Evolutionary conservation across 2,888 invertebrate genomes (phyloP).

Genomic region (Apamea anceps): DNA sequence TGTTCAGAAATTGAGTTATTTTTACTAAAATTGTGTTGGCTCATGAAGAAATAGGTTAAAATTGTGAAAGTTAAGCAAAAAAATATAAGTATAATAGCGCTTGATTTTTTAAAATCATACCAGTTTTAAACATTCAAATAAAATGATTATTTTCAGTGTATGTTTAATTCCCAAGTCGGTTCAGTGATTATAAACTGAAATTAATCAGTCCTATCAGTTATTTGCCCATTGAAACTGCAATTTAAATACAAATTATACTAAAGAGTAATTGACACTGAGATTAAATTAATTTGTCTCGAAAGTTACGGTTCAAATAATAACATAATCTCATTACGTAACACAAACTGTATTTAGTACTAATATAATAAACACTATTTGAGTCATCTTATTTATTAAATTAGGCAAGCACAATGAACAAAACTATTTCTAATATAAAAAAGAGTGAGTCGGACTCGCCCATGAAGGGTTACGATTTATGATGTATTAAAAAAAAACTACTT

Average conservation of each 20-base stretch:
- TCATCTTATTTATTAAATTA: neutral
- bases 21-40: neutral
- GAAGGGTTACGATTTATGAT: no score
- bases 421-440: neutral
- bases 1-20: neutral
- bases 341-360: neutral
- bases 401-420: neutral
- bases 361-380: neutral
- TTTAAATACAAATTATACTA: neutral
- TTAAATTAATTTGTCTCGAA: slow-evolving; percentile 1
- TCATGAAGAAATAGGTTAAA: neutral
- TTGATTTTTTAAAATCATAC: neutral
- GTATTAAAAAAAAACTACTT: no score
- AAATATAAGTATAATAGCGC: neutral
- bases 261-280: neutral
- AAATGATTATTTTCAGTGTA: neutral
- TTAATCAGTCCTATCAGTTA: neutral
- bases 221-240: neutral
- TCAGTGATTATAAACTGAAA: neutral
- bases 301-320: neutral
- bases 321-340: neutral
- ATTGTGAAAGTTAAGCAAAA: neutral
- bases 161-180: neutral
- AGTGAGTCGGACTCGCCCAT: no score
- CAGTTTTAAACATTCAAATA: neutral